These are phyloP conservation scores for Pelagia noctiluca DNA, from an alignment of 30 jellyfish, hydroid and myxozoan genomes.

Conservation along the genomic window DNA sequence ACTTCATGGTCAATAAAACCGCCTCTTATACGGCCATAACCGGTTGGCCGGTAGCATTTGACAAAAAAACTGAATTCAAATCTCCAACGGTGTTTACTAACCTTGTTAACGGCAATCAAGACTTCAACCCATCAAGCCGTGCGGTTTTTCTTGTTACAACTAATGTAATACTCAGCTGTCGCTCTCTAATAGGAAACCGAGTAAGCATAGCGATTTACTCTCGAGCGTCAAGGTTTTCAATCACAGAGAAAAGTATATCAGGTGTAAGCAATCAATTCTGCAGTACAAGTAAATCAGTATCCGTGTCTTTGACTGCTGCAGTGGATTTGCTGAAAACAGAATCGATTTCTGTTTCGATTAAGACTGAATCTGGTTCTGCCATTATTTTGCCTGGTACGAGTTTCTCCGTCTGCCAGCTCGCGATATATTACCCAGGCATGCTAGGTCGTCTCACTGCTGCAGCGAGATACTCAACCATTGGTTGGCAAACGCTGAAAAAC, in stretches of 20 bases:
- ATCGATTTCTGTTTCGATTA: slow-evolving; percentile 48
- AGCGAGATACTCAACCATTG: slow-evolving; percentile 19
- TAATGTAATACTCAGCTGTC: slow-evolving; percentile 28
- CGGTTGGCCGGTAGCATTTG: slow-evolving; percentile 62
- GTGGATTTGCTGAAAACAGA: slow-evolving; percentile 29
- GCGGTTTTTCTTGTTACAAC: slow-evolving; percentile 45
- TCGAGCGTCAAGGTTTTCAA: background rate
- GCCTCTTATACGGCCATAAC: slow-evolving; percentile 7
- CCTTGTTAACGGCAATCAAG: slow-evolving; percentile 57
- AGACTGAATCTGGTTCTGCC: slow-evolving; percentile 25
- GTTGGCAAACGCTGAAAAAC: slow-evolving; percentile 37
- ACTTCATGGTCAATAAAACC: slow-evolving; percentile 1
- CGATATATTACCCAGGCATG: slow-evolving; percentile 70
- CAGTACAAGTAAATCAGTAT: background rate
- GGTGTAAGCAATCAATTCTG: background rate
- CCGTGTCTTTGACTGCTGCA: slow-evolving; percentile 47
- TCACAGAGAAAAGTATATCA: slow-evolving; percentile 23
- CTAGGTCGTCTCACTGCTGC: slow-evolving; percentile 46
- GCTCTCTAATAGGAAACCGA: slow-evolving; percentile 3
- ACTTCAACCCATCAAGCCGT: slow-evolving; percentile 60
- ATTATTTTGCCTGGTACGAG: slow-evolving; percentile 61
- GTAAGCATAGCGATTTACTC: slow-evolving; percentile 48
- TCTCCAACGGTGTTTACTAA: slow-evolving; percentile 60
- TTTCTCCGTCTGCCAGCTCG: slow-evolving; percentile 49
- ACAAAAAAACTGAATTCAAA: slow-evolving; percentile 57